phyloP scores from a whole-genome alignment of 2,113 vertebrate genomes.

The Lontra canadensis region DNA sequence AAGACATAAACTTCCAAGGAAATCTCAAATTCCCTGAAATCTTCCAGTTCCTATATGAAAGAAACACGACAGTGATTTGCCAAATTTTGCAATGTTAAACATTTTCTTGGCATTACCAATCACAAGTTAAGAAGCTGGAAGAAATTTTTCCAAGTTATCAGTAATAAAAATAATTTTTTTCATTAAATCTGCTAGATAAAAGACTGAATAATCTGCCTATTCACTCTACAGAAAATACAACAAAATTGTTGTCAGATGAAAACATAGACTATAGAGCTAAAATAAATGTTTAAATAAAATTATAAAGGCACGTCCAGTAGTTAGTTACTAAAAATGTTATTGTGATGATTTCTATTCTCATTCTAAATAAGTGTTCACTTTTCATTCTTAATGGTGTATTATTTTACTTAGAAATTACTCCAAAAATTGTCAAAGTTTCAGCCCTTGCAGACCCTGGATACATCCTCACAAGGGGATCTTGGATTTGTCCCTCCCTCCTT shows the following conservation, averaged over 20 bases:
- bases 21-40: not conserved
- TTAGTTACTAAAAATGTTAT: conserved; percentile 14
- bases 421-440: not conserved
- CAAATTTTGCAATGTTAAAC: not conserved
- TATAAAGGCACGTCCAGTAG: not conserved
- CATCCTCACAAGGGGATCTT: not conserved
- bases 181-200: not conserved
- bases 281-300: not conserved
- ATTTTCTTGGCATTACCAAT: not conserved
- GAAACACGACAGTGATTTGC: not conserved
- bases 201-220: not conserved
- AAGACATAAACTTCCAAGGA: conserved; percentile 28
- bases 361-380: not conserved
- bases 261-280: not conserved
- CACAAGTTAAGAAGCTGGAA: not conserved
- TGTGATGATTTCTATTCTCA: not conserved
- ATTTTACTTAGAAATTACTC: not conserved
- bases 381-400: not conserved
- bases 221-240: not conserved
- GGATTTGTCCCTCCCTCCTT: not conserved
- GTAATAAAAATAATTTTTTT: not conserved
- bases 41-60: not conserved
- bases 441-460: not conserved
- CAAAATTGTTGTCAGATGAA: not conserved
- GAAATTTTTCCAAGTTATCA: not conserved